Percentiles rank a stretch among this genome's conserved stretches.
These are phyloP conservation scores for Aphrocallistes beatrix DNA, from an alignment of 37 sponge, comb jelly and placozoan species.

Conservation along the genomic window DNA sequence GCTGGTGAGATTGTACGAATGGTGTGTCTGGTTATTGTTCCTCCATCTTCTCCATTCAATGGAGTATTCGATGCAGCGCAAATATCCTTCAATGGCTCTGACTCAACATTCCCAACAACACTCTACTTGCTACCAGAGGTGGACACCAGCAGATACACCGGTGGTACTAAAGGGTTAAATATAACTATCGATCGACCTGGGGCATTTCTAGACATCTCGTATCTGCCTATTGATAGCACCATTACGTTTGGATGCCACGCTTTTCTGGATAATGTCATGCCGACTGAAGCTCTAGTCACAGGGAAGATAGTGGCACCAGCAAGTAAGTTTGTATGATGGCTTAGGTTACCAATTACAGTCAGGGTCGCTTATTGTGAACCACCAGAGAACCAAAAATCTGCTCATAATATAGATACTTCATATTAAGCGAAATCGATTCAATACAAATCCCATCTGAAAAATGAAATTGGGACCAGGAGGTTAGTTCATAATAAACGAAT, in stretches of 20 bases:
- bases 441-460: too few relatives aligned
- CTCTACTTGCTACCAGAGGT: neutral
- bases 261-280: neutral
- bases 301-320: neutral
- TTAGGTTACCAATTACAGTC: too few relatives aligned
- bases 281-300: neutral
- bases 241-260: constrained; percentile 9
- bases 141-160: neutral
- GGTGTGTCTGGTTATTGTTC: neutral
- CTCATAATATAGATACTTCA: too few relatives aligned
- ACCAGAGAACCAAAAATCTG: too few relatives aligned
- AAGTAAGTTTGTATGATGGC: neutral
- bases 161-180: neutral
- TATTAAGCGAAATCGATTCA: too few relatives aligned
- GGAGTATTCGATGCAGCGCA: neutral
- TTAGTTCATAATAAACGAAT: too few relatives aligned
- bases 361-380: too few relatives aligned
- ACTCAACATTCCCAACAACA: neutral
- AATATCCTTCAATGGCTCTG: neutral
- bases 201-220: neutral
- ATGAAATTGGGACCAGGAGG: too few relatives aligned
- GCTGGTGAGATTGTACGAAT: neutral
- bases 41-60: neutral
- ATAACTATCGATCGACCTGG: neutral
- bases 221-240: neutral